These are phyloP conservation scores for Drosophila planitibia DNA, from an alignment of 2,888 invertebrate genomes.

Conservation along the genomic window DNA sequence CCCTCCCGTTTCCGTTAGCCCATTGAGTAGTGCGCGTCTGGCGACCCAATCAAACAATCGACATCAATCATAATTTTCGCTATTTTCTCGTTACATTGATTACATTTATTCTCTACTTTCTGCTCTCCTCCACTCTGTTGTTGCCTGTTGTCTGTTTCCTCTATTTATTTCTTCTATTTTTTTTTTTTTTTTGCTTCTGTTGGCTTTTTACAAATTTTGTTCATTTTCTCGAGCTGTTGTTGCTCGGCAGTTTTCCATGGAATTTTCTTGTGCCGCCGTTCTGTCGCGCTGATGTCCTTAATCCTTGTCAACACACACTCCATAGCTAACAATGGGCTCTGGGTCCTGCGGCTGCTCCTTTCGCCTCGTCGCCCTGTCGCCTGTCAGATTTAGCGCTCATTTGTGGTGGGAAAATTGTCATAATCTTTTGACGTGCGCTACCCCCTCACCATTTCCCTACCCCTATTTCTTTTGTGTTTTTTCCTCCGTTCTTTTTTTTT, in stretches of 20 bases:
- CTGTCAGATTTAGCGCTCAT: slow-evolving; percentile 78
- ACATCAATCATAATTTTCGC: slow-evolving; percentile 81
- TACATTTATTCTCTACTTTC: slow-evolving; percentile 63
- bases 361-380: slow-evolving; percentile 61
- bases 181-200: slow-evolving; percentile 19
- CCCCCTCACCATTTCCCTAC: slow-evolving; percentile 40
- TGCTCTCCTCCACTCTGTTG: slow-evolving; percentile 4
- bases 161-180: slow-evolving; percentile 25
- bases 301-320: slow-evolving; percentile 78
- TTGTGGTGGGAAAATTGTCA: slow-evolving; percentile 84
- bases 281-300: slow-evolving; percentile 62
- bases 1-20: not conserved
- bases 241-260: slow-evolving; percentile 52
- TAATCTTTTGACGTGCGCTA: slow-evolving; percentile 83
- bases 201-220: slow-evolving; percentile 48
- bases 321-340: slow-evolving; percentile 69
- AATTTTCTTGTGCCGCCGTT: slow-evolving; percentile 41
- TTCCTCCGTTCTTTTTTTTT: slow-evolving; percentile 11
- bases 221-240: slow-evolving; percentile 54
- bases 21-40: slow-evolving; percentile 38
- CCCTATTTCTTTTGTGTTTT: slow-evolving; percentile 34
- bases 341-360: slow-evolving; percentile 55
- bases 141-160: slow-evolving; percentile 37
- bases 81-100: slow-evolving; percentile 74
- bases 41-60: slow-evolving; percentile 79